Evolutionary conservation across 1,140 invertebrate genomes (phyloP), one percentile per base, ranked within the genome.

Genomic region (Cataglyphis hispanica): DNA sequence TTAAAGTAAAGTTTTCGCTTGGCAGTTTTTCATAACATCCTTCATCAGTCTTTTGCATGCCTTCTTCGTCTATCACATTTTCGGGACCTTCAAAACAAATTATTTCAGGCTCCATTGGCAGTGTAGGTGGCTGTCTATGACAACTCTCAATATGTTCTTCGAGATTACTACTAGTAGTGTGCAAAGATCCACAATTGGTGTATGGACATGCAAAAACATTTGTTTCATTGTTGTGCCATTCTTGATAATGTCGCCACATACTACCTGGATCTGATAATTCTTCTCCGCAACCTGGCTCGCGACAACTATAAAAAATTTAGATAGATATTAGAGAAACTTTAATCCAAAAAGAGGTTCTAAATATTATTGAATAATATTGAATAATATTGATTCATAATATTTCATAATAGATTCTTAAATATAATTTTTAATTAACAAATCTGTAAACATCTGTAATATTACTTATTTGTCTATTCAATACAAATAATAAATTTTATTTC

Each of bases 211-310:
- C 86, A 61, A 94, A 94, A 7, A 93, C 92, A 80, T 93, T 95
- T 40, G 93, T 94, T 74, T 95, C 94, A 53, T 94, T 94, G 66
- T 94, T 95, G 69, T 95, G 94, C 93, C 94, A 94, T 89, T 95
- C 94, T 89, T 94, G 94, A 86, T 95, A 95, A 77, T 95, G 94
- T 43, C 94, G 93, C 94, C 94, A 95, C 94, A 95, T 95, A 40
- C 94, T 94, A 43, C 94, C 94, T 34, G 94, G 94, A 86, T 95
- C 94, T 2, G 94, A 92, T 2, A 95, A 37, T 91, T 95, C 94
- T 66, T 95, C 93, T 27, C 94, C 94, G 13, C 94, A 95, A 86
- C 93, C 94, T 84, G 94, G 94, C 61, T 95, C 94, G 0, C 94
- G 92, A 74, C 94, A 95, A 61, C 94, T 95, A 58, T 7, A 34